Base-by-base conservation (phyloP, 2,113 vertebrate genomes). In the Neolamprologus toae region DNA sequence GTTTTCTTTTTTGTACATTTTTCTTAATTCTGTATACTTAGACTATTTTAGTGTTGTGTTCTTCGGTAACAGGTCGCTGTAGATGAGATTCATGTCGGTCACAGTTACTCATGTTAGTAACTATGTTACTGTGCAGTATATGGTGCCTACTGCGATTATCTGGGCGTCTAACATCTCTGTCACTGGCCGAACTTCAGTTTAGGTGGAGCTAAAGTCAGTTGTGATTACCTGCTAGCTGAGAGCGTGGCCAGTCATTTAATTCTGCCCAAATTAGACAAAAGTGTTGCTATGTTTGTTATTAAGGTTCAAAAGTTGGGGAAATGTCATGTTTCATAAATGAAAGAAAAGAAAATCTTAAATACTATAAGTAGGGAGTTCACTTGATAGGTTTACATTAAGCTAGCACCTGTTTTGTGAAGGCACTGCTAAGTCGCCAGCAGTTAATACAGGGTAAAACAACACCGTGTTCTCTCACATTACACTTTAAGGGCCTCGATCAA, bases 401-500 rank as follows among this genome's bases (percentile, higher is more conserved):
- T 21, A 35, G 61, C 19, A 35, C 42, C 53, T 49, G 21, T 59
- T 88, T 80, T 78, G 66, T 54, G 53, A 45, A 61, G 33, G 55
- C 33, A 17, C 21, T 13, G 33, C 45, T 47, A 6, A 51, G 16
- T 40, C 3, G 16, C 7, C n/a, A 84, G 51, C 53, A 78, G 81
- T 47, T 37, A 59, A 13, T 21, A 71, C 26, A 66, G 66, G 47
- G 28, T 47, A 80, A 85, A 90, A 76, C 45, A 84, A 85, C 89
- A 51, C 45, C 5, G 10, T 40, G 28, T 40, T 85, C 78, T 76
- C 26, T 86, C 42, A 76, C 40, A 51, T 87, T 81, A 79, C 80
- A 84, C 37, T 83, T 87, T 87, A 84, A 89, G 37, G 80, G 84
- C 37, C 82, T 61, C 26, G 66, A 88, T 94, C 87, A 94, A 92